Conservation (phyloP, 2,113 vertebrate species). For the Sorex araneus region DNA sequence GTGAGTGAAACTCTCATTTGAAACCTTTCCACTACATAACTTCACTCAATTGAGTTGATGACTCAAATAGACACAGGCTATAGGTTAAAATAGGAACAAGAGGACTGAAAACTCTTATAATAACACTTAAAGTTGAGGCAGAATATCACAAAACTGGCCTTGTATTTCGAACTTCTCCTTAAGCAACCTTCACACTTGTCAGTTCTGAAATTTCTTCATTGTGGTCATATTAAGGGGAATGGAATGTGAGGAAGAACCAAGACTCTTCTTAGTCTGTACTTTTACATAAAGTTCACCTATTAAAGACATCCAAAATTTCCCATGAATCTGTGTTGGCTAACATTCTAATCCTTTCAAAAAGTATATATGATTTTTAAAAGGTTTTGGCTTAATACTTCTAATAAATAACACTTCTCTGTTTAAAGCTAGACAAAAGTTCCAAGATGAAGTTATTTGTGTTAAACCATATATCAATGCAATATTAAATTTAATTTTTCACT, state of each 20-base stretch:
- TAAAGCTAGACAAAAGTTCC: neutral
- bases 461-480: neutral
- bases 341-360: neutral
- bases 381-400: neutral
- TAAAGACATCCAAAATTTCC: neutral
- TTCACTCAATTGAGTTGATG: conserved; percentile 74
- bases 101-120: conserved; percentile 60
- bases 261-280: neutral
- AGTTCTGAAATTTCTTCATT: neutral
- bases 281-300: neutral
- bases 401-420: neutral
- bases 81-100: conserved; percentile 73
- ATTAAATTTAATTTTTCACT: neutral
- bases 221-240: neutral
- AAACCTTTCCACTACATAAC: conserved; percentile 83
- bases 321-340: rapidly evolving
- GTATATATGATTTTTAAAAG: neutral
- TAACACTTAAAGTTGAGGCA: conserved; percentile 60
- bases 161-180: conserved; percentile 41
- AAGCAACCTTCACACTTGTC: conserved; percentile 49
- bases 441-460: neutral
- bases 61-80: conserved; percentile 78
- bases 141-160: conserved; percentile 58
- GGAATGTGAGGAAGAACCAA: neutral
- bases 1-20: conserved; percentile 81